These are phyloP conservation scores for Gnathonemus echidnorhynchus DNA, from an alignment of 2,113 vertebrate species.

Conservation along the genomic window DNA sequence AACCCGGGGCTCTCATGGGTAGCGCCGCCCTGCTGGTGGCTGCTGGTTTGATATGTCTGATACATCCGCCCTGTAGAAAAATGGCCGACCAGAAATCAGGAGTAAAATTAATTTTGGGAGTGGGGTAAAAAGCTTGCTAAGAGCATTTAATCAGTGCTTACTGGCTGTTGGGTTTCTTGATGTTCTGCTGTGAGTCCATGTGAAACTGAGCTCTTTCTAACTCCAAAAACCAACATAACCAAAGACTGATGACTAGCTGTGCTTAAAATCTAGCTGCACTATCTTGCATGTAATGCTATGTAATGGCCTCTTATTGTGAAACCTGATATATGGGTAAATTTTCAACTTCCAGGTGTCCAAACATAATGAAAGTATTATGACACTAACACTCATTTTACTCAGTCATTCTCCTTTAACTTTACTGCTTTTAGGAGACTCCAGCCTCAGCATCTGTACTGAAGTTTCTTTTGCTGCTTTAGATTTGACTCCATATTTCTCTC, in stretches of 20 bases:
- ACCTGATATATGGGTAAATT: not conserved
- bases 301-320: not conserved
- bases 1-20: constrained; percentile 31
- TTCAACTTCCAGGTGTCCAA: not conserved
- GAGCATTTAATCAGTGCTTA: not conserved
- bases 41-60: constrained; percentile 42
- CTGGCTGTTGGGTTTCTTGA: not conserved
- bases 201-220: no score
- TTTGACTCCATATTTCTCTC: not conserved
- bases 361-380: not conserved
- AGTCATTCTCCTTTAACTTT: not conserved
- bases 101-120: not conserved
- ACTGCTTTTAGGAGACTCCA: not conserved
- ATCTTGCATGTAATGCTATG: not conserved
- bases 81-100: not conserved
- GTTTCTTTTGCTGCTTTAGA: not conserved
- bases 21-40: constrained; percentile 35
- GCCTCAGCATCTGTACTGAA: not conserved
- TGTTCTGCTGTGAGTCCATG: not conserved
- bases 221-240: not conserved
- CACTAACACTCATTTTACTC: not conserved
- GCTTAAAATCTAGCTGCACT: not conserved
- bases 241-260: not conserved
- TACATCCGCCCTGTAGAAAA: constrained; percentile 48
- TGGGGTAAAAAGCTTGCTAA: not conserved